phyloP scores from a whole-genome alignment of 2,888 invertebrate genomes.

The Elgonia sp. region DNA sequence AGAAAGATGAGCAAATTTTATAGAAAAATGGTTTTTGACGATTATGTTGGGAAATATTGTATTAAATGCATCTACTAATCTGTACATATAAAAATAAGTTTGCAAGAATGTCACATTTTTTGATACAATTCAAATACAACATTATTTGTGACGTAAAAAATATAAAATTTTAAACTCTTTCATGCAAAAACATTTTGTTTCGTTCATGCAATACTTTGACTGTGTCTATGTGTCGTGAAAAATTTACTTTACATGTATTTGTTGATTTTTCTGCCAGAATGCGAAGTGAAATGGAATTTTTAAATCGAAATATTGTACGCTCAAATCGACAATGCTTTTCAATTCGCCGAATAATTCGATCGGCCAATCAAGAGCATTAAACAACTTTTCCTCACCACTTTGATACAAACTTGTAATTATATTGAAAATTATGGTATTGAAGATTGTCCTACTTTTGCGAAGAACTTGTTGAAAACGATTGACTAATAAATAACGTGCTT shows the following conservation, averaged over 20 bases:
- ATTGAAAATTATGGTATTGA: constrained; percentile 33
- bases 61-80: background rate
- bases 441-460: constrained; percentile 39
- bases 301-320: background rate
- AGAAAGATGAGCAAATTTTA: constrained; percentile 14
- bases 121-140: too few relatives aligned
- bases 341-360: constrained; percentile 14
- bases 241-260: too few relatives aligned
- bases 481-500: background rate
- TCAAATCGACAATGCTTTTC: constrained; percentile 9
- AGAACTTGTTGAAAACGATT: background rate
- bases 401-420: constrained; percentile 31
- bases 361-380: constrained; percentile 3
- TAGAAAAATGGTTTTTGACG: background rate
- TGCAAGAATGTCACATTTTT: too few relatives aligned
- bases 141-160: too few relatives aligned
- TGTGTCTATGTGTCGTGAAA: too few relatives aligned
- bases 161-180: too few relatives aligned
- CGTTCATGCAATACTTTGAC: too few relatives aligned
- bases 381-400: constrained; percentile 28
- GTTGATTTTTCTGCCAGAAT: too few relatives aligned
- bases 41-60: constrained; percentile 4
- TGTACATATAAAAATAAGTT: too few relatives aligned
- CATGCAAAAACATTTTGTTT: too few relatives aligned
- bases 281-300: too few relatives aligned